Evolutionary conservation across 2,797 vertebrate genomes (phyloP).

Genomic region (Eutrigla gurnardus): DNA sequence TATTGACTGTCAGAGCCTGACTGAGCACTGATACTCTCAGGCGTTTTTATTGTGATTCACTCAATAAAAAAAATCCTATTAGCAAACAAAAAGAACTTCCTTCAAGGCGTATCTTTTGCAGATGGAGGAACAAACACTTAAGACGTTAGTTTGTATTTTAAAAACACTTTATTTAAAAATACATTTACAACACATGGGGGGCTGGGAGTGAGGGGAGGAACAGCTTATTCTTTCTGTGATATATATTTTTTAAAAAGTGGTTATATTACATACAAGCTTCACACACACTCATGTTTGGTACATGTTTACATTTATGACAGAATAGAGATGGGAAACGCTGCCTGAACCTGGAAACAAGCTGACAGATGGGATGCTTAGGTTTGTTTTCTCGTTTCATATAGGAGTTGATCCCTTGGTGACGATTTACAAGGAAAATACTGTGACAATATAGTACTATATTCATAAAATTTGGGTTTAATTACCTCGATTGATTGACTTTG

Average conservation of each 20-base stretch:
- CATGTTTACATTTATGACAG: conserved; percentile 31
- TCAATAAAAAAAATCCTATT: conserved; percentile 41
- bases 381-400: not conserved
- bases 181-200: conserved; percentile 75
- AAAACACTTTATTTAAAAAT: conserved; percentile 78
- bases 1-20: not conserved
- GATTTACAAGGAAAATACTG: not conserved
- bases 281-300: conserved; percentile 41
- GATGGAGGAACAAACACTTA: not conserved
- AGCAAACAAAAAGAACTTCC: not conserved
- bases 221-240: conserved; percentile 64
- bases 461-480: not conserved
- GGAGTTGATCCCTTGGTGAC: not conserved
- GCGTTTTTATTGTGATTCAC: conserved; percentile 34
- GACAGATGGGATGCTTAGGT: not conserved
- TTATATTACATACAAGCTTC: conserved; percentile 46
- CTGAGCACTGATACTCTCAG: not conserved
- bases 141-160: conserved; percentile 28
- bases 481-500: too few species aligned
- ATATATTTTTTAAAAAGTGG: conserved; percentile 24
- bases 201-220: conserved; percentile 25
- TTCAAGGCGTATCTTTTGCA: not conserved
- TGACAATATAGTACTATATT: not conserved
- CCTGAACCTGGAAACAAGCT: not conserved
- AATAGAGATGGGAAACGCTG: conserved; percentile 8